Evolutionary conservation across 2,888 invertebrate genomes (phyloP).

Genomic region (Diloba caeruleocephala): DNA sequence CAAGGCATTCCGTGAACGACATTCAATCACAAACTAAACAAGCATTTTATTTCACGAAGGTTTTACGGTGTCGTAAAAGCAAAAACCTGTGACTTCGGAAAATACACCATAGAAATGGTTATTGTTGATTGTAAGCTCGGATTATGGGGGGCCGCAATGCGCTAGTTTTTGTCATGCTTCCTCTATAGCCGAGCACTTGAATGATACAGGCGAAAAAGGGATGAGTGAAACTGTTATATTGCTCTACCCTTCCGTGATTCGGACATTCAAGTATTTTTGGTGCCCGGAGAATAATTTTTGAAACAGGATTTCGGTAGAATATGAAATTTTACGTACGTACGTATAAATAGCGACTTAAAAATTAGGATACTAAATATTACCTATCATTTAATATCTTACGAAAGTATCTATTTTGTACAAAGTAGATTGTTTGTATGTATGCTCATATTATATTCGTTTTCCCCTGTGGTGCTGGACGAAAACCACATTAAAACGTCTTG

Average conservation of each 20-base stretch:
- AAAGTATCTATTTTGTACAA: no score
- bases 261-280: conserved; percentile 3
- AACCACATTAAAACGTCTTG: neutral
- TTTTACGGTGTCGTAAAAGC: conserved; percentile 44
- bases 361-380: no score
- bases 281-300: neutral
- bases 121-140: conserved; percentile 54
- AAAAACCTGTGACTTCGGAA: conserved; percentile 34
- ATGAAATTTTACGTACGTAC: no score
- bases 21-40: conserved; percentile 32
- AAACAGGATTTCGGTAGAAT: neutral
- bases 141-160: conserved; percentile 39
- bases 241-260: conserved; percentile 14
- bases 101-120: conserved; percentile 31
- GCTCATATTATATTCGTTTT: neutral
- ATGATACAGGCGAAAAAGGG: conserved; percentile 29
- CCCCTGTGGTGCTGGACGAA: neutral
- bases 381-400: no score
- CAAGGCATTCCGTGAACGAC: conserved; percentile 12
- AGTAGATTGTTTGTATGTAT: no score
- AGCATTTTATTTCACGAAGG: conserved; percentile 30
- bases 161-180: conserved; percentile 34
- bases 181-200: conserved; percentile 27
- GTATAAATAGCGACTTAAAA: no score
- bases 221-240: conserved; percentile 12